Percentiles rank a stretch among this genome's conserved stretches.
Conservation (phyloP, 2,113 vertebrate species). For the Campylomormyrus numenius region DNA sequence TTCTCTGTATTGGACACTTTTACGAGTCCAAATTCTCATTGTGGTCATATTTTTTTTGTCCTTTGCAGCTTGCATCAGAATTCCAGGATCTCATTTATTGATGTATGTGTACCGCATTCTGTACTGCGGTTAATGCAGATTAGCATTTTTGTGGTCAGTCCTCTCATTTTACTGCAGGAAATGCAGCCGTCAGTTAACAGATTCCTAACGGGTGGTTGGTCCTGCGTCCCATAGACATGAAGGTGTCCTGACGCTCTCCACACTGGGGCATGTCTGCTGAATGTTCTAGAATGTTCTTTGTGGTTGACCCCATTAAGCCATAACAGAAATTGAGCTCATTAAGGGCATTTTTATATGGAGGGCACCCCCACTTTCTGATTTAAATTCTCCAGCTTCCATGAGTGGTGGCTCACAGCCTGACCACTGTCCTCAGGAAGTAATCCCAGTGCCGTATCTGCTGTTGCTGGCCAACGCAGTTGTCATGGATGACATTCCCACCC, state of each 20-base stretch:
- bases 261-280: background rate
- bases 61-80: background rate
- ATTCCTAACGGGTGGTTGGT: background rate
- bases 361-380: background rate
- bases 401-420: background rate
- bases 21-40: background rate
- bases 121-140: background rate
- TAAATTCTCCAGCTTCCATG: background rate
- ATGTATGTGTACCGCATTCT: background rate
- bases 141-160: background rate
- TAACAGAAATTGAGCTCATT: background rate
- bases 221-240: background rate
- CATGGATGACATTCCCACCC: slow-evolving; percentile 22
- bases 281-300: background rate
- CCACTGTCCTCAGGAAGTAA: slow-evolving; percentile 33
- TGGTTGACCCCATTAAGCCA: background rate
- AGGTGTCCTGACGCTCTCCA: background rate
- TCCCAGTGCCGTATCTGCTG: slow-evolving; percentile 7
- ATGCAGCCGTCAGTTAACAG: background rate
- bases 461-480: background rate
- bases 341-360: background rate
- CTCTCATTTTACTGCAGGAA: background rate
- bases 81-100: background rate
- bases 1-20: background rate
- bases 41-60: background rate